phyloP scores from a whole-genome alignment of 2,888 invertebrate genomes.

The Atrina japonica region DNA sequence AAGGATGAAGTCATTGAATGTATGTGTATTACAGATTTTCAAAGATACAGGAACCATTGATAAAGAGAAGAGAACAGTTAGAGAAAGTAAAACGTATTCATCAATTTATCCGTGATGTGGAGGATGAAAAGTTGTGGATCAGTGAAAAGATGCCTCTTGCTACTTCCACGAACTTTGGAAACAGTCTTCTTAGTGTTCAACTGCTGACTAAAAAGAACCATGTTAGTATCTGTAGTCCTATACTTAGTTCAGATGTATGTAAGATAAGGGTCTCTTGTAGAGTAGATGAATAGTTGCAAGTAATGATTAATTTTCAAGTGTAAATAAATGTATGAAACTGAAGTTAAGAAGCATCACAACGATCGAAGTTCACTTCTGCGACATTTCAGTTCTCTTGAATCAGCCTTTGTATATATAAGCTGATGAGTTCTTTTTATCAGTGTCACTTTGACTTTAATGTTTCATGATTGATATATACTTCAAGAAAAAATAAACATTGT shows the following conservation, averaged over 20 bases:
- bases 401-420: too few relatives aligned
- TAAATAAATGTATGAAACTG: background rate
- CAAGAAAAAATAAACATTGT: too few relatives aligned
- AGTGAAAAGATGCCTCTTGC: conserved; percentile 98
- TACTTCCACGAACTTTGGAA: conserved; percentile 94
- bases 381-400: too few relatives aligned
- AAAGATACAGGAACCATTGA: conserved; percentile 94
- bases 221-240: conserved; percentile 68
- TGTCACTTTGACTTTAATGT: too few relatives aligned
- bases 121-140: conserved; percentile 99
- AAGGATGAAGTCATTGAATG: too few relatives aligned
- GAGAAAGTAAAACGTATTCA: conserved; percentile 93
- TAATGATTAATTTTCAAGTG: too few relatives aligned
- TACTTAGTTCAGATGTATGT: background rate
- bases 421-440: too few relatives aligned
- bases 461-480: too few relatives aligned
- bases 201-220: conserved; percentile 98
- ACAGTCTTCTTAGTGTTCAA: conserved; percentile 98
- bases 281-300: too few relatives aligned
- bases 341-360: background rate
- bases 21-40: conserved; percentile 85
- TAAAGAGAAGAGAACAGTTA: conserved; percentile 91
- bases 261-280: background rate
- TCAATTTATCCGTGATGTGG: conserved; percentile 96
- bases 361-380: background rate